Evolutionary conservation across 2,797 vertebrate species (phyloP).

Genomic region (Gallinago stenura): DNA sequence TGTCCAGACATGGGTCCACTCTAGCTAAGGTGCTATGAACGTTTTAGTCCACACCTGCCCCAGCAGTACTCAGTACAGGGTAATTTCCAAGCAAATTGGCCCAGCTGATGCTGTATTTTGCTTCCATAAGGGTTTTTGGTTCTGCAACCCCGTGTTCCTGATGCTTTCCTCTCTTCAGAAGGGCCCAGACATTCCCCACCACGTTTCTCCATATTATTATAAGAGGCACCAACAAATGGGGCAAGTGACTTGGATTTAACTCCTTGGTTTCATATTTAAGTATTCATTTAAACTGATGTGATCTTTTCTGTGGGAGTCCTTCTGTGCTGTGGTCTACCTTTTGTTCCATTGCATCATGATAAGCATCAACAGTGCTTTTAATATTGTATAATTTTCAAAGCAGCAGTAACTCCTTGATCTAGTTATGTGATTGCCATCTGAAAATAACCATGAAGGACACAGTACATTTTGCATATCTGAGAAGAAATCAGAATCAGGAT

Average conservation of each 20-base stretch:
- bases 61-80: neutral
- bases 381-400: neutral
- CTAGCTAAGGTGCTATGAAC: too few species aligned
- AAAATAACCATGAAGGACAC: neutral
- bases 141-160: neutral
- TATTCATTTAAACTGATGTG: neutral
- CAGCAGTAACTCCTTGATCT: neutral
- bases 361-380: neutral
- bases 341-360: neutral
- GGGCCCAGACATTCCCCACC: accelerated
- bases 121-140: neutral
- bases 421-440: neutral
- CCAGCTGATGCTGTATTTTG: neutral
- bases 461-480: neutral
- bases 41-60: neutral
- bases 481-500: constrained; percentile 25
- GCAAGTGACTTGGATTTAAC: neutral
- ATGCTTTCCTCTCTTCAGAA: neutral
- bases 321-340: neutral
- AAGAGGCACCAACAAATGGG: neutral
- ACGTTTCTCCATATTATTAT: neutral
- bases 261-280: neutral
- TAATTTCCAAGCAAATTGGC: neutral
- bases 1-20: accelerated
- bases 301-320: neutral